Evolutionary conservation across 2,797 vertebrate genomes (phyloP).

Genomic region (Orestias chungarensis): DNA sequence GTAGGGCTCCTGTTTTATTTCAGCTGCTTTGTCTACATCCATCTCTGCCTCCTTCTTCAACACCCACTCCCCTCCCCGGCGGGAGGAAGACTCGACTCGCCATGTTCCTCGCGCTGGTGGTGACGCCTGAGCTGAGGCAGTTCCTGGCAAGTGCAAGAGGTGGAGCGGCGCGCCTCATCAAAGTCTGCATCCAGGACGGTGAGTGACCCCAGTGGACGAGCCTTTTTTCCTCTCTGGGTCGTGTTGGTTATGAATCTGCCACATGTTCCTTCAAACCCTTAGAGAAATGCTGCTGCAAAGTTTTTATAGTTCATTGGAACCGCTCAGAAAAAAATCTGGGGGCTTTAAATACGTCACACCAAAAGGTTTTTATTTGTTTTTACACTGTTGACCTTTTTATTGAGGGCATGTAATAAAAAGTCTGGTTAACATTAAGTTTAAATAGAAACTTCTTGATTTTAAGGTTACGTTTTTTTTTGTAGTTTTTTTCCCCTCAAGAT

Average conservation of each 20-base stretch:
- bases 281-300: not conserved
- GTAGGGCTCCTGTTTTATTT: slow-evolving; percentile 16
- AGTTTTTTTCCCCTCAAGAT: too few species aligned
- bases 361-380: too few species aligned
- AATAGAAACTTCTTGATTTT: too few species aligned
- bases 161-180: slow-evolving; percentile 91
- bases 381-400: too few species aligned
- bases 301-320: not conserved
- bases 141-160: slow-evolving; percentile 94
- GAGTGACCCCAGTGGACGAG: slow-evolving; percentile 77
- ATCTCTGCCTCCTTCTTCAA: slow-evolving; percentile 26
- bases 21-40: slow-evolving; percentile 8
- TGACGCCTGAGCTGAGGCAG: slow-evolving; percentile 93
- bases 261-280: not conserved
- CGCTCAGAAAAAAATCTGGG: not conserved
- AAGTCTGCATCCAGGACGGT: slow-evolving; percentile 96
- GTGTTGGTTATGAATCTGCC: not conserved
- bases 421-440: too few species aligned
- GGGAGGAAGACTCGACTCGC: slow-evolving; percentile 64
- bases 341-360: not conserved
- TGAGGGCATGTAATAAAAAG: too few species aligned
- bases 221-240: not conserved
- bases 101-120: slow-evolving; percentile 96
- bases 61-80: slow-evolving; percentile 13
- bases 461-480: too few species aligned